Percentiles rank a stretch among this genome's conserved stretches.
These are phyloP conservation scores for Actinia tenebrosa DNA, from an alignment of 64 coral and sea anemone genomes.

Conservation along the genomic window DNA sequence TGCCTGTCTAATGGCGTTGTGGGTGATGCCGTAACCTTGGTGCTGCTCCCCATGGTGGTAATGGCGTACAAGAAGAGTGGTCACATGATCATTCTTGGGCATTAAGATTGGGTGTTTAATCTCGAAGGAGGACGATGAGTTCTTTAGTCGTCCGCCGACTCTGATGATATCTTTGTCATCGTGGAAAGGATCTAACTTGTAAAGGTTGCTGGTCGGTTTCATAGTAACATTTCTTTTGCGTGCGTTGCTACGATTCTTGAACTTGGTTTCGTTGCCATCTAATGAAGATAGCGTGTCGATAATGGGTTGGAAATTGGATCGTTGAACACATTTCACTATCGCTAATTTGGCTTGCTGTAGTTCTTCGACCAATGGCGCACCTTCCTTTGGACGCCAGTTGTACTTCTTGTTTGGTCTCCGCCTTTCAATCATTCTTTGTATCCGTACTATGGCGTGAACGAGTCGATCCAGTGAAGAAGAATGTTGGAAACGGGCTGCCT, in stretches of 20 bases:
- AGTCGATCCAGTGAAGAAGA: constrained; percentile 27
- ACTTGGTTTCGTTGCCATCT: constrained; percentile 46
- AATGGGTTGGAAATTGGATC: not conserved
- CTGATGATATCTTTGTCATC: constrained; percentile 53
- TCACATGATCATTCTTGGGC: constrained; percentile 35
- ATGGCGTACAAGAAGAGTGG: constrained; percentile 27
- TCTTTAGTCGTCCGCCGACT: constrained; percentile 46
- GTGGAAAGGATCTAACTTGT: constrained; percentile 57
- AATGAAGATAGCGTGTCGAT: constrained; percentile 22
- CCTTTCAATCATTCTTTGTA: constrained; percentile 59
- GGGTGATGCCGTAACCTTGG: constrained; percentile 44
- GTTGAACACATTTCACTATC: constrained; percentile 23
- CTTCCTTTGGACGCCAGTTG: constrained; percentile 60
- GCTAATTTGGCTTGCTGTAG: constrained; percentile 12
- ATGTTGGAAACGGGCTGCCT: no score
- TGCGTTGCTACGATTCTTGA: constrained; percentile 17
- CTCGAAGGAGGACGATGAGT: not conserved
- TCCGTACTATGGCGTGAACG: constrained; percentile 17
- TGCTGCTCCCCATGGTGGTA: constrained; percentile 58
- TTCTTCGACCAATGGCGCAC: constrained; percentile 48
- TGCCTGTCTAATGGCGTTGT: constrained; percentile 58
- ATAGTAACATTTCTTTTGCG: constrained; percentile 22
- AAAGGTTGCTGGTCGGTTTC: constrained; percentile 29
- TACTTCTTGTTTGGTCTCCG: constrained; percentile 35
- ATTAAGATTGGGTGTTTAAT: constrained; percentile 44